Conservation (phyloP, 2,888 invertebrate species). For the Catocala nupta region DNA sequence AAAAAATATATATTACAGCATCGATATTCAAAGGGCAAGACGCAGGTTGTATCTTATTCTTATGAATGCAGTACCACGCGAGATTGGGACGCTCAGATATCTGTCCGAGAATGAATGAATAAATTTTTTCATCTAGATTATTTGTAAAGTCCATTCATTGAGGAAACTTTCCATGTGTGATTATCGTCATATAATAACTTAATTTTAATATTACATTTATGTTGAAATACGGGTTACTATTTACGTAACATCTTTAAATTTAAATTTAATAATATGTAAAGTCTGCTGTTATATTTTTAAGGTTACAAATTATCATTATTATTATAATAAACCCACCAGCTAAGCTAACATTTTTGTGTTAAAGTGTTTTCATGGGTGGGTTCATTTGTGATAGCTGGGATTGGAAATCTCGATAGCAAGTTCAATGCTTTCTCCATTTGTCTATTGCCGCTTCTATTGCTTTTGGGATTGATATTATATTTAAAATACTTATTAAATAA, state of each 20-base stretch:
- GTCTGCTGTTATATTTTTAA: too few relatives aligned
- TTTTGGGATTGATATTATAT: too few relatives aligned
- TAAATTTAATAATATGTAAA: background rate
- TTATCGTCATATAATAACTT: slow-evolving; percentile 44
- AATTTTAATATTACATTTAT: slow-evolving; percentile 26
- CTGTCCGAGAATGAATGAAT: slow-evolving; percentile 43
- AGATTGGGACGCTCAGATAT: slow-evolving; percentile 47
- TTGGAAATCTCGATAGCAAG: too few relatives aligned
- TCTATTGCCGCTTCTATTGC: too few relatives aligned
- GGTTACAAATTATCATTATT: too few relatives aligned
- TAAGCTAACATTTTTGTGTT: too few relatives aligned
- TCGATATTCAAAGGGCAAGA: slow-evolving; percentile 28
- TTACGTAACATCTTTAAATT: background rate
- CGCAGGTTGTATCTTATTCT: slow-evolving; percentile 53
- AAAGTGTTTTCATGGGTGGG: too few relatives aligned
- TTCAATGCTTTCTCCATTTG: too few relatives aligned
- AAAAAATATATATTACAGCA: slow-evolving; percentile 11
- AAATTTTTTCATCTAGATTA: slow-evolving; percentile 48
- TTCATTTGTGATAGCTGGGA: too few relatives aligned
- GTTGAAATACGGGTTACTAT: slow-evolving; percentile 7
- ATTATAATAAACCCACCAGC: too few relatives aligned
- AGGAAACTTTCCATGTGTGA: slow-evolving; percentile 40
- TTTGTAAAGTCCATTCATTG: slow-evolving; percentile 48
- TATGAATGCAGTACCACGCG: slow-evolving; percentile 45
- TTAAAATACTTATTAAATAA: too few relatives aligned